Percentiles rank a stretch among this genome's conserved stretches.
These are phyloP conservation scores for Sebastes elongatus DNA, from an alignment of 2,797 vertebrate species.

Conservation along the genomic window DNA sequence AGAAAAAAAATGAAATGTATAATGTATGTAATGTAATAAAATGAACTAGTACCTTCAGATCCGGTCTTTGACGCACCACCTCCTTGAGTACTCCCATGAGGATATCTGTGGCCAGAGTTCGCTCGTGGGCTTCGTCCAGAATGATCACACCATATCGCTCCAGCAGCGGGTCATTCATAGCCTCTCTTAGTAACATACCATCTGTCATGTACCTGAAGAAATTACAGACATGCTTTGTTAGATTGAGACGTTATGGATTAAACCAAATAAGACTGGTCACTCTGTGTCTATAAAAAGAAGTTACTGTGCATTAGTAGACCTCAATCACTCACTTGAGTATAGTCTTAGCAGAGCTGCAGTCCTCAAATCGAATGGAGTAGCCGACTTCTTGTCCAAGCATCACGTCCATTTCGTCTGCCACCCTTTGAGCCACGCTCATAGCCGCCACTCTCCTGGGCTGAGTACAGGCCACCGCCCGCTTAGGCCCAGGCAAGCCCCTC, in stretches of 20 bases:
- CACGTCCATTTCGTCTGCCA: constrained; percentile 99
- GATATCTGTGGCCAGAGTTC: constrained; percentile 98
- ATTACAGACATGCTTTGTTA: neutral
- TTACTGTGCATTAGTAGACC: neutral
- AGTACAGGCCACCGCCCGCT: constrained; percentile 96
- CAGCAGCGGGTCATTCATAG: constrained; percentile 98
- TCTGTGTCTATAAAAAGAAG: neutral
- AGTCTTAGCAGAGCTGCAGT: constrained; percentile 98
- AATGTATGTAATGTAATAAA: neutral
- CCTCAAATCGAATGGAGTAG: constrained; percentile 98
- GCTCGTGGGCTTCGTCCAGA: constrained; percentile 97
- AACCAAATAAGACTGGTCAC: neutral
- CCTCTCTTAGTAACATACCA: constrained; percentile 97
- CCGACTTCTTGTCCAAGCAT: constrained; percentile 99
- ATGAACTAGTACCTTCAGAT: constrained; percentile 89
- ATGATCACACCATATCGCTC: constrained; percentile 98
- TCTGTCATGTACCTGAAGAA: constrained; percentile 96
- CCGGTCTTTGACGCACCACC: constrained; percentile 94
- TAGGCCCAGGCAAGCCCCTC: constrained; percentile 90
- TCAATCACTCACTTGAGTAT: constrained; percentile 91
- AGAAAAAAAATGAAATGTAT: no score
- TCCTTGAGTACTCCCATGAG: constrained; percentile 99
- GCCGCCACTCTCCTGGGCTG: constrained; percentile 97
- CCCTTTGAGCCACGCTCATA: constrained; percentile 98
- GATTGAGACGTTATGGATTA: neutral